Percentiles rank a stretch among this genome's conserved stretches.
Evolutionary conservation across 2,888 invertebrate species (phyloP).

Genomic region (Plusia festucae): DNA sequence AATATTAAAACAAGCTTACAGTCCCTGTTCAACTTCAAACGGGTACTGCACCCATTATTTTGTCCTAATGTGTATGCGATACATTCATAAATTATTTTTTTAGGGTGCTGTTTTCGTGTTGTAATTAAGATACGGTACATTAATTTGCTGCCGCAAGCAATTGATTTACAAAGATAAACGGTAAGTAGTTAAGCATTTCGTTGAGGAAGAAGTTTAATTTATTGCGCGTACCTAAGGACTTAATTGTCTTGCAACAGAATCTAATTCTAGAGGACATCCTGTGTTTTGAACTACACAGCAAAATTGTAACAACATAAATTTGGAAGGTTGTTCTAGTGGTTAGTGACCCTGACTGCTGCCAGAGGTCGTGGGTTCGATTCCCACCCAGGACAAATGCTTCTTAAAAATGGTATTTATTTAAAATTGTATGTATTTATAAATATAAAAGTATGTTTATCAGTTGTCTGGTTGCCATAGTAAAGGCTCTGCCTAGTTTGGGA

Average conservation of each 20-base stretch:
- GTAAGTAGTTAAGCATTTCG: neutral
- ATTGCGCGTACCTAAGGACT: slow-evolving; percentile 5
- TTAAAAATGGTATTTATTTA: too few relatives aligned
- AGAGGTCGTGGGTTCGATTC: too few relatives aligned
- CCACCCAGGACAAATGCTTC: too few relatives aligned
- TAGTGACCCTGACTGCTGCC: too few relatives aligned
- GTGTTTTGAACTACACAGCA: neutral
- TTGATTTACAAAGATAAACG: neutral
- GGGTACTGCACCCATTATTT: slow-evolving; percentile 9
- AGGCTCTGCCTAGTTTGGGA: too few relatives aligned
- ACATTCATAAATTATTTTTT: slow-evolving; percentile 9
- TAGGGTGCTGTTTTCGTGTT: neutral
- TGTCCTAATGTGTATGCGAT: slow-evolving; percentile 20
- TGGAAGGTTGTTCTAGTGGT: too few relatives aligned
- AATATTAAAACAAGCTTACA: neutral
- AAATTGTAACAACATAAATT: neutral
- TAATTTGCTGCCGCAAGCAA: slow-evolving; percentile 13
- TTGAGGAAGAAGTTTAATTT: neutral
- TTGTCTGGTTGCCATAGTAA: too few relatives aligned
- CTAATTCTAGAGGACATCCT: slow-evolving; percentile 5
- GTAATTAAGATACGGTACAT: neutral
- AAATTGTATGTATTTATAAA: too few relatives aligned
- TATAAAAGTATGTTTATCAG: too few relatives aligned
- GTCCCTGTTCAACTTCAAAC: too few relatives aligned
- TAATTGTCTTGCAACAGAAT: slow-evolving; percentile 5